These are phyloP conservation scores for Pachydiplax longipennis DNA, from an alignment of 2,888 invertebrate genomes.

Conservation along the genomic window DNA sequence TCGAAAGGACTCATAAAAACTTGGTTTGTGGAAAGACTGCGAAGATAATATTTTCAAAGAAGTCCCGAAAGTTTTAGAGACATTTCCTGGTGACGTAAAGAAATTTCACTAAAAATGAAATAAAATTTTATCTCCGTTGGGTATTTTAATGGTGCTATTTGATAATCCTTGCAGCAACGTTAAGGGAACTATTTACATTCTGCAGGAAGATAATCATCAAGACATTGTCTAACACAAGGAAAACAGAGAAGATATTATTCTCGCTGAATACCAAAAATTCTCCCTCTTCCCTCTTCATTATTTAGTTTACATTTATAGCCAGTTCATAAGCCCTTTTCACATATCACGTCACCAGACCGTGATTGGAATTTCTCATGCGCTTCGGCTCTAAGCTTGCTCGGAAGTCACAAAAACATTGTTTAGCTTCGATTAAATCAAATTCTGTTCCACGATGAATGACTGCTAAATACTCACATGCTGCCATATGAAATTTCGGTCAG, in stretches of 20 bases:
- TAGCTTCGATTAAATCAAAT: neutral
- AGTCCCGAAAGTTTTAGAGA: no score
- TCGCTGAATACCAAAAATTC: neutral
- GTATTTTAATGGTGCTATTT: no score
- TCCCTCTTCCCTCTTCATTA: slow-evolving; percentile 4
- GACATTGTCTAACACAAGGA: neutral
- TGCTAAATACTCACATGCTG: neutral
- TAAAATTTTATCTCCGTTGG: no score
- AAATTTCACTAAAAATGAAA: no score
- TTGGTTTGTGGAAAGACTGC: no score
- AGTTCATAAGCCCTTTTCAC: neutral
- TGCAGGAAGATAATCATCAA: no score
- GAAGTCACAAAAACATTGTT: neutral
- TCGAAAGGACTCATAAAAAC: no score
- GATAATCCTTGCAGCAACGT: no score
- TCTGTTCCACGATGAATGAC: neutral
- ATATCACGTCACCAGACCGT: slow-evolving; percentile 9
- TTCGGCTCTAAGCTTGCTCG: neutral
- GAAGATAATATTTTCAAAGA: no score
- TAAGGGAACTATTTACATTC: no score
- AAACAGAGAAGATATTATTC: neutral
- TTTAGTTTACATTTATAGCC: slow-evolving; percentile 24
- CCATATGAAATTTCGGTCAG: neutral
- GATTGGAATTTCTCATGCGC: neutral
- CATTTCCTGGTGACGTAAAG: no score